Evolutionary conservation across 1,140 invertebrate genomes (phyloP), one percentile per base, ranked within the genome.

Genomic region (Calephelis nemesis): DNA sequence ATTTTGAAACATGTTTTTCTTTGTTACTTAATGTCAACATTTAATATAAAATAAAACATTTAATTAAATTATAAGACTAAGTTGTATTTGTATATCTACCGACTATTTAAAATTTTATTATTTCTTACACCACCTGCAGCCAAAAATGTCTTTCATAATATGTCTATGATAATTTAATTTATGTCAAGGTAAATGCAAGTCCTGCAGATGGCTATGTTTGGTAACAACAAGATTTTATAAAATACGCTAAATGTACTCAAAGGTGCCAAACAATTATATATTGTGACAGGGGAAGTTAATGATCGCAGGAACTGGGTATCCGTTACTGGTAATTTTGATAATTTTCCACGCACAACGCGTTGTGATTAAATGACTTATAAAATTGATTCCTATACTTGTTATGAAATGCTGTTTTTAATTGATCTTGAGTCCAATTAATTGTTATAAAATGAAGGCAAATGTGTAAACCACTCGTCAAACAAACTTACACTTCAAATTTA

Each of bases 251-350:
- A 60, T n/a, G 19, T 60, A 12, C 58, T 30, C 58, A 60, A 60
- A 60, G 58, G 58, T 60, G 58, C 39, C 58, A 60, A 60, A 40
- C 30, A 12, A 60, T 60, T 60, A 60, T n/a, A 40, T 40, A 60
- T 42, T 39, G 11, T 40, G 30, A 60, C 39, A 60, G 58, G 58
- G 50, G 40, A 48, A n/a, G 63, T 70, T 76, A 76, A 79, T 81
- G 76, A 68, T n/a, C 63, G 69, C 76, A 81, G 82, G 82, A 82
- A 84, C 79, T 79, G 48, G 64, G 65, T 72, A 78, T 82, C 79
- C 79, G 85, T 85, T 85, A 63, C 66, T 79, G 78, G 75, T 75
- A 60, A 11, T 39, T 60, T 60, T 7, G 12, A 40, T 60, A 19
- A 60, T 60, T 39, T 60, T 60, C 30, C 58, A 60, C 58, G 58